Base-by-base conservation (phyloP, 1,140 invertebrate genomes). In the Dufourea novaeangliae region DNA sequence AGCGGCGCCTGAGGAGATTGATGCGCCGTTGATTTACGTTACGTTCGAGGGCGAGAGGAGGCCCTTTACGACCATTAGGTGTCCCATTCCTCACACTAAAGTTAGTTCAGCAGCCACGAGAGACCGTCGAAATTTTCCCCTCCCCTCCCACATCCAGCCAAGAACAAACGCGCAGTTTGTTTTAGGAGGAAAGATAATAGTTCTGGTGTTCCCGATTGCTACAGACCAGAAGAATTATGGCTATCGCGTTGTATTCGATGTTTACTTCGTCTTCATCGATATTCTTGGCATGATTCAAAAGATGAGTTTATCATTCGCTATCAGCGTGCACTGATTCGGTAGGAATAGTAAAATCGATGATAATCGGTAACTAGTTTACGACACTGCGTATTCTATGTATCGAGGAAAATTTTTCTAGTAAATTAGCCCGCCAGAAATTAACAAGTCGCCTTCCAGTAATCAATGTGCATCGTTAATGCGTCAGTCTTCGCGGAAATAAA, bases 41-140 rank as follows among this genome's bases (percentile, higher is more conserved):
- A n/a, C n/a, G n/a, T n/a, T 10, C 34, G 41, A 64, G 25, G 27
- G 2, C 17, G 14, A 22, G 5, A 11, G 12, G 62, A 4, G 25
- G 20, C 71, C 63, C 77, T 79, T 79, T 52, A 67, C 50, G 59
- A 52, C 71, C 71, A 79, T 74, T 67, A 79, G 12, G 54, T 61
- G 54, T 79, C 61, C 39, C 54, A 67, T 79, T 74, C 17, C 41
- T 79, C 71, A 79, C 41, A 17, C 71, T 79, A 74, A 79, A 74
- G 52, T 79, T 79, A 79, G 77, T 74, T 74, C 77, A 74, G 34
- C 39, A 67, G 62, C 5, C 17, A n/a, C 17, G 70, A 25, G 32
- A n/a, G 25, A 20, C 22, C 71, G n/a, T 22, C 41, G 14, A 29
- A 44, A 74, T 41, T 39, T 61, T 41, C 12, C 52, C 27, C 10